Evolutionary conservation across 2,797 vertebrate species (phyloP), one percentile per base, ranked within the genome.

Genomic region (Sebastes hubbsi): DNA sequence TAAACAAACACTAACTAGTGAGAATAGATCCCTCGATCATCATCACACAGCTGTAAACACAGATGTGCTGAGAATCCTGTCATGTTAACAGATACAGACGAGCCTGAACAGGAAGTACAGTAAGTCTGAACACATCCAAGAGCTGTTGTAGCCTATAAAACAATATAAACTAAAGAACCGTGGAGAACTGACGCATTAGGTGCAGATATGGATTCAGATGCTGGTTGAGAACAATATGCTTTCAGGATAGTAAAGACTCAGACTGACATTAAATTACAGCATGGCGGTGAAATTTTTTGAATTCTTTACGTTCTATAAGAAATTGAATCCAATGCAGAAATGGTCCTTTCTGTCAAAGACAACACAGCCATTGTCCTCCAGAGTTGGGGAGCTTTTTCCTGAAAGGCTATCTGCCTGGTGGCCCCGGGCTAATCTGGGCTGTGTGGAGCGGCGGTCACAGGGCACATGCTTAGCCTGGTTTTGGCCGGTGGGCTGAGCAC

Each of bases 361-460:
- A 96, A 95, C 84, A 91, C 89, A 59, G 78, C 92, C 91, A 95
- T 95, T 96, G 96, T 96, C 88, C 93, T 87, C 75, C 64, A 69
- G 87, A 69, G 78, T 82, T 80, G 78, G 79, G 80, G 77, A 91
- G 81, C 76, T 58, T 74, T 64, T 83, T 85, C 76, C 85, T 91
- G 90, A 95, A 95, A 95, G 94, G 87, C 89, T 94, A 93, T 94
- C 91, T 92, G 75, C 89, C 82, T 86, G 66, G 78, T 89, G 85
- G 94, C 93, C 91, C 81, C 71, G 55, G 88, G 94, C 88, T 91
- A 80, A 89, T 87, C 75, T 80, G 70, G 73, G 61, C 78, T 71
- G 78, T 73, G 73, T 52, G 59, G 84, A 77, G 77, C 24, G 67
- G 79, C 85, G 91, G 92, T 92, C 91, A 91, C 56, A 86, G 93